Base-by-base conservation (phyloP, 2,113 vertebrate genomes). In the Scolopax mira region DNA sequence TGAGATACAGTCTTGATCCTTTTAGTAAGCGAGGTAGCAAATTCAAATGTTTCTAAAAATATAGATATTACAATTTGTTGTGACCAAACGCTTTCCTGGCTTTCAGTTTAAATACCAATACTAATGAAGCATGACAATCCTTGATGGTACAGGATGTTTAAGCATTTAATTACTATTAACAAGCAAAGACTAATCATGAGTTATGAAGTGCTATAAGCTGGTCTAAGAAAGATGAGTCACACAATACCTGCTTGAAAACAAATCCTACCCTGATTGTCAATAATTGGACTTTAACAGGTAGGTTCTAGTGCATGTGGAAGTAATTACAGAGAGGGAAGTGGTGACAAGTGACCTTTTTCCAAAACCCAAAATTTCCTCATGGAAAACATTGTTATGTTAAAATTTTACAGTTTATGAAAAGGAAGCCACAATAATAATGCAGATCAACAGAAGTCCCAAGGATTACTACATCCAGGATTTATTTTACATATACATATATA, bases 41-140 rank as follows among this genome's bases (percentile, higher is more conserved):
- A 97, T 79, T 85, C 79, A 91, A 67, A 90, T 28, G 31, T 58
- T 94, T 93, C 75, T 96, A 95, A 96, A 96, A 94, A 90, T 61
- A 75, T 18, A 93, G 85, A 75, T 46, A 96, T 19, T 85, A 35
- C 46, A 81, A 71, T 82, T 83, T 71, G 67, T 73, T 90, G 57
- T 85, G 80, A 82, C 83, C 71, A 81, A 96, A 82, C 74, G 37
- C 35, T 94, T 95, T 80, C 66, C 79, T 74, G 79, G 77, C 73
- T 72, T 86, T 48, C 74, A 79, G 74, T 81, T 87, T 93, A 83
- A 96, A 77, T 77, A 96, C 67, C 71, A 73, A 30, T 66, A 83
- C 22, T 85, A 95, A 94, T 64, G 66, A 97, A 93, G 70, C 79
- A 81, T 78, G 69, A 86, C 75, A 93, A 94, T 88, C 54, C 41